Evolutionary conservation across 2,113 vertebrate species (phyloP), one percentile per base, ranked within the genome.

Genomic region (Odontophorus gujanensis): DNA sequence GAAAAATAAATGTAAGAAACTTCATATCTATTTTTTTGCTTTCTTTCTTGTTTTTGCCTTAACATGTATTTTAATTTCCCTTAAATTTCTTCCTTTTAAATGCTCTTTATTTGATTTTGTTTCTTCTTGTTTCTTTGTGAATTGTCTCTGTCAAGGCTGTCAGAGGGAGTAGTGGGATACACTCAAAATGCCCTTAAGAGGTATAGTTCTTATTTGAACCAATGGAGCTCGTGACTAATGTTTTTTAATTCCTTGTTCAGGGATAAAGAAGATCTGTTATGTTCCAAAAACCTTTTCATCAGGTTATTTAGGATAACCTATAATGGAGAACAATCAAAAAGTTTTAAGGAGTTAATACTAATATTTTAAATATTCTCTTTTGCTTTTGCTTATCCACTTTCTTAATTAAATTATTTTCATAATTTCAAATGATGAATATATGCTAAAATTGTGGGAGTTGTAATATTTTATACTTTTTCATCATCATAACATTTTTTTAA

Each of bases 181-280:
- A 4, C 20, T 75, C 15, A 57, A 34, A 53, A 81, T 68, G 14
- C 2, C 72, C 45, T 38, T 48, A 50, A 90, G 21, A 25, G 43
- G 58, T 66, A 48, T 76, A 81, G 94, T 61, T 94, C 26, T 87
- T 50, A 73, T 22, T 77, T n/a, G 20, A 84, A 6, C 15, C 50
- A 77, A 19, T 57, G 50, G 40, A 92, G 28, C 13, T 74, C 75
- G 43, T 85, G 42, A 92, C 7, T 58, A 69, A 74, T 25, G 19
- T 36, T 10, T n/a, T 85, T 83, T 75, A 90, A 74, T 74, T 38
- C 7, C 75, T 14, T 78, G 20, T 51, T 93, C 28, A 80, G 16
- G 5, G 19, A 83, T 45, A n/a, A 92, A 84, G 12, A 53, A 21
- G 6, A 73, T 61, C 36, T 81, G 18, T 78, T 81, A 38, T 2